phyloP scores from a whole-genome alignment of 2,888 invertebrate species.

The Allygus modestus region DNA sequence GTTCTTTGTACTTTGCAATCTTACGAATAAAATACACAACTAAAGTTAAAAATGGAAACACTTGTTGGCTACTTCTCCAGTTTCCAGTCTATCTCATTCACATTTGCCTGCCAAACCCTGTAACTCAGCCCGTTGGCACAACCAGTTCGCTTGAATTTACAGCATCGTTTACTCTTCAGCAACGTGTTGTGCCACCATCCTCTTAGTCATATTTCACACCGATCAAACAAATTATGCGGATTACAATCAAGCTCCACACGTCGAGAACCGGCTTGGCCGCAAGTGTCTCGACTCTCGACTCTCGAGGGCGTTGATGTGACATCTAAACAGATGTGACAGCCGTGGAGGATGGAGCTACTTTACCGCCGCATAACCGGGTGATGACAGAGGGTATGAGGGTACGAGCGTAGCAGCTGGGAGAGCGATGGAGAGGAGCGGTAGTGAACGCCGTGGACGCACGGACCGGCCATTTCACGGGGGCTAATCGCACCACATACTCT shows the following conservation, averaged over 20 bases:
- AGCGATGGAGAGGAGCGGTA: background rate
- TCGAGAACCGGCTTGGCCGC: background rate
- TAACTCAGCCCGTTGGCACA: too few species aligned
- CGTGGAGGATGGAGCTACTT: background rate
- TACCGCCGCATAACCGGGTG: background rate
- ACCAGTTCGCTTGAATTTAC: too few species aligned
- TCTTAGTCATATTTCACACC: background rate
- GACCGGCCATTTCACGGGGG: constrained; percentile 25
- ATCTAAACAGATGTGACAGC: constrained; percentile 8
- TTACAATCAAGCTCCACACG: background rate
- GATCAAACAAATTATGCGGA: constrained; percentile 3
- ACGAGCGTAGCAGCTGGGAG: too few species aligned
- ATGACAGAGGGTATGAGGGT: too few species aligned
- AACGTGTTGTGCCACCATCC: background rate
- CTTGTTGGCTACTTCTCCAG: too few species aligned
- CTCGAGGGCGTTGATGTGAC: background rate
- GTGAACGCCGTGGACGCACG: constrained; percentile 31
- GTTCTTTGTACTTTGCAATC: too few species aligned
- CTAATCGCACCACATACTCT: constrained; percentile 37
- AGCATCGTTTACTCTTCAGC: too few species aligned
- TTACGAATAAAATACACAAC: too few species aligned
- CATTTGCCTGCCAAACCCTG: too few species aligned
- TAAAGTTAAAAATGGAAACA: too few species aligned
- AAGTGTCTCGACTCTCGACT: background rate
- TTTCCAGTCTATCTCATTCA: too few species aligned